These are phyloP conservation scores for Poeciliopsis retropinna DNA, from an alignment of 2,113 vertebrate species.

Conservation along the genomic window DNA sequence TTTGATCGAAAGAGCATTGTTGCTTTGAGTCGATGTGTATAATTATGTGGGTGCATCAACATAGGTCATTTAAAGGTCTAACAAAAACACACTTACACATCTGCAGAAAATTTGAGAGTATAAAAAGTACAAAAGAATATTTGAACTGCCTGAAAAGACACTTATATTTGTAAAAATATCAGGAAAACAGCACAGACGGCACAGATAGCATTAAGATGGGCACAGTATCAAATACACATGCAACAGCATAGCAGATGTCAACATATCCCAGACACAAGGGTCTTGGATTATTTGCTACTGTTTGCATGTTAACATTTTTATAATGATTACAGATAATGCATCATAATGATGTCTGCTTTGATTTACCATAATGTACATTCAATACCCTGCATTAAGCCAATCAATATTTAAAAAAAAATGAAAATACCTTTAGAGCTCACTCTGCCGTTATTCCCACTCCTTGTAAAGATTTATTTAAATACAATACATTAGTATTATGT, in stretches of 20 bases:
- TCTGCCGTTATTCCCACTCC: too few relatives aligned
- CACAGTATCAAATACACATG: slow-evolving; percentile 17
- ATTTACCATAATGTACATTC: not conserved
- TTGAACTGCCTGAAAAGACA: not conserved
- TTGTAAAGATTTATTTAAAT: too few relatives aligned
- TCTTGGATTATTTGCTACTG: not conserved
- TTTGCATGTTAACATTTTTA: not conserved
- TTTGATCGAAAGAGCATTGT: slow-evolving; percentile 44
- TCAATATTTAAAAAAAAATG: not conserved
- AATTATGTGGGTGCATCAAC: slow-evolving; percentile 33
- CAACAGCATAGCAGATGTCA: not conserved
- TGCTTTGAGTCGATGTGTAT: slow-evolving; percentile 45
- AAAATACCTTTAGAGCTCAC: not conserved
- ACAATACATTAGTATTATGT: too few relatives aligned
- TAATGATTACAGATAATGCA: not conserved
- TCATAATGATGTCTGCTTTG: not conserved
- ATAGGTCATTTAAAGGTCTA: slow-evolving; percentile 30
- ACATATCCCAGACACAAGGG: not conserved
- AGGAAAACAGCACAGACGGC: slow-evolving; percentile 21
- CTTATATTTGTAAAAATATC: slow-evolving; percentile 30
- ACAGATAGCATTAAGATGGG: slow-evolving; percentile 27
- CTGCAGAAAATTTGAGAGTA: slow-evolving; percentile 29
- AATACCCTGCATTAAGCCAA: not conserved
- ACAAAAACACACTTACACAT: not conserved
- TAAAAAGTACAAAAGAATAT: slow-evolving; percentile 22